Evolutionary conservation across 2,113 vertebrate species (phyloP).

Genomic region (Eurypyga helias): DNA sequence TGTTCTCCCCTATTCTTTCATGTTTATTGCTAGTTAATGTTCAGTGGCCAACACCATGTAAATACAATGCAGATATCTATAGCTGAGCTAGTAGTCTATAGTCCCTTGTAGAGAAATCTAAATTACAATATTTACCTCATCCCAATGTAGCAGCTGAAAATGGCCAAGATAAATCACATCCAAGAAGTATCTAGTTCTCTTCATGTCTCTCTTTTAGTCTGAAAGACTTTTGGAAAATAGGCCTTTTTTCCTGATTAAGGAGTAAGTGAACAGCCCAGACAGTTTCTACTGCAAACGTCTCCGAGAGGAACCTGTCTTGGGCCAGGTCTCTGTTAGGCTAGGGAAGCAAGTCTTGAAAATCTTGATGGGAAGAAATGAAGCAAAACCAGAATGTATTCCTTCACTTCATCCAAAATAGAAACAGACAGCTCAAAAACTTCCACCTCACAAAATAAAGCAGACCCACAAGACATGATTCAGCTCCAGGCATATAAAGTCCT

Average conservation of each 20-base stretch:
- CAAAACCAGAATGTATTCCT: background rate
- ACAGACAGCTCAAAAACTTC: background rate
- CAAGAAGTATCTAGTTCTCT: background rate
- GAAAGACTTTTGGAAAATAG: background rate
- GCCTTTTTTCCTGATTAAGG: background rate
- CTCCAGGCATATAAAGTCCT: background rate
- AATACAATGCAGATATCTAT: background rate
- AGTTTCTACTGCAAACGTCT: background rate
- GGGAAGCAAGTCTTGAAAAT: background rate
- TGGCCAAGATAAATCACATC: background rate
- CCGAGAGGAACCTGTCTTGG: background rate
- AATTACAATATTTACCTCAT: background rate
- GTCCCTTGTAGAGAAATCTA: background rate
- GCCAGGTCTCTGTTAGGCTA: background rate
- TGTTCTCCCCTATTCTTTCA: background rate
- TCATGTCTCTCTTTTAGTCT: background rate
- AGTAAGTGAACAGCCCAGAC: background rate
- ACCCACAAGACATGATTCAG: background rate
- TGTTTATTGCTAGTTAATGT: background rate
- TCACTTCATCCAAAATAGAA: background rate
- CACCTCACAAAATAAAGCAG: background rate
- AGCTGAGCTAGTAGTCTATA: background rate
- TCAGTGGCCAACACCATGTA: background rate
- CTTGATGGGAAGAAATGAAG: background rate
- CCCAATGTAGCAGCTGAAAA: background rate